Evolutionary conservation across 2,888 invertebrate species (phyloP).

Genomic region (Xestia xanthographa): DNA sequence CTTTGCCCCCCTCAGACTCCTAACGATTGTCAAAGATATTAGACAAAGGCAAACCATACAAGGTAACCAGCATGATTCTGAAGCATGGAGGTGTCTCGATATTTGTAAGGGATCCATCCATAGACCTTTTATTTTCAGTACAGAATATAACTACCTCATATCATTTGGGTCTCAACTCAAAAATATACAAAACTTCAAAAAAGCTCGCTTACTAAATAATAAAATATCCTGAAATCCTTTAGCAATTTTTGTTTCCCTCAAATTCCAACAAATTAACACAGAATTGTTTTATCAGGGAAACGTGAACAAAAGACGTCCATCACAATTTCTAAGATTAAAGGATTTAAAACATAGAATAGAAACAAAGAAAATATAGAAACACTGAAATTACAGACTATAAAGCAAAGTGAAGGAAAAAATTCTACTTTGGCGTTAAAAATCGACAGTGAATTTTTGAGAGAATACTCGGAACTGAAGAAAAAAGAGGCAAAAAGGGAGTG

Average conservation of each 20-base stretch:
- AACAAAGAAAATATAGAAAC: no score
- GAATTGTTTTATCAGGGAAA: constrained; percentile 41
- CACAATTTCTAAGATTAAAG: constrained; percentile 48
- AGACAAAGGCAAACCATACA: no score
- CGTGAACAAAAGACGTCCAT: constrained; percentile 33
- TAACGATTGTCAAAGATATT: no score
- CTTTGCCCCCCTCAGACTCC: no score
- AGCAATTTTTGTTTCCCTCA: neutral
- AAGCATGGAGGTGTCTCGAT: no score
- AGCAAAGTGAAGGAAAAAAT: constrained; percentile 34
- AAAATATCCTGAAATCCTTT: constrained; percentile 12
- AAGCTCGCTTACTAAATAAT: constrained; percentile 30
- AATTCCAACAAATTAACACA: constrained; percentile 23
- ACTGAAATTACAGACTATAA: constrained; percentile 27
- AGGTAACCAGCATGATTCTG: no score
- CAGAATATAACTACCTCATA: no score
- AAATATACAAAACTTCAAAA: constrained; percentile 1
- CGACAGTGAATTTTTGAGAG: constrained; percentile 43
- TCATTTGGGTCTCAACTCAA: neutral
- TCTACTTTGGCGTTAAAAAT: constrained; percentile 46
- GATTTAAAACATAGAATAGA: constrained; percentile 49
- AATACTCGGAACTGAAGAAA: constrained; percentile 7
- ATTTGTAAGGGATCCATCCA: no score
- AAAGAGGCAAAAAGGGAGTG: neutral
- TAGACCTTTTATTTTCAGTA: neutral